Evolutionary conservation across 2,113 vertebrate species (phyloP).

Genomic region (Haemorhous mexicanus): DNA sequence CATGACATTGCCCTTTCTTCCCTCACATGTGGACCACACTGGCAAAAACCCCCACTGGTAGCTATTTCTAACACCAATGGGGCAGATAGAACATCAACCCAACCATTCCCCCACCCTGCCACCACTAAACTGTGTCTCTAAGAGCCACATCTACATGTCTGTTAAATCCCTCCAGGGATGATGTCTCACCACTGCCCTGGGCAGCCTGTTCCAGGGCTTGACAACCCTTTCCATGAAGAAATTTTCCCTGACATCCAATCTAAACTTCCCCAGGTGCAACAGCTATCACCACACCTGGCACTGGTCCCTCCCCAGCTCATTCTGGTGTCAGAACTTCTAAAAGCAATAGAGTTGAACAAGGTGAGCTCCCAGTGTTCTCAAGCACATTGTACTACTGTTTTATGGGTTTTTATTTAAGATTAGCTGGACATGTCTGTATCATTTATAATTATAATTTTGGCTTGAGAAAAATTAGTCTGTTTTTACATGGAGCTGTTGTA

Average conservation of each 20-base stretch:
- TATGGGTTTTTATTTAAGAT: not conserved
- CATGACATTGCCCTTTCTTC: not conserved
- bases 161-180: not conserved
- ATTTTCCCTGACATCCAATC: not conserved
- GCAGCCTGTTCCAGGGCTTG: not conserved
- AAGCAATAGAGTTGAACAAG: not conserved
- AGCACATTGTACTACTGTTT: too few relatives aligned
- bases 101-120: not conserved
- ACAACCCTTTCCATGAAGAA: not conserved
- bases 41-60: not conserved
- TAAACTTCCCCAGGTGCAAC: not conserved
- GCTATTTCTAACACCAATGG: not conserved
- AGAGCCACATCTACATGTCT: not conserved
- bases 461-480: not conserved
- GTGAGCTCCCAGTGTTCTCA: not conserved
- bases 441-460: not conserved
- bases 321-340: not conserved
- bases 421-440: not conserved
- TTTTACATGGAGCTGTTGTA: not conserved
- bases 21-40: rapidly evolving
- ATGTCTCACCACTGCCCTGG: not conserved
- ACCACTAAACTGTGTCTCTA: not conserved
- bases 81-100: not conserved
- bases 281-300: not conserved
- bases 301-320: rapidly evolving